Conservation (phyloP, 2,888 invertebrate genomes). For the Heteropelma amictum region DNA sequence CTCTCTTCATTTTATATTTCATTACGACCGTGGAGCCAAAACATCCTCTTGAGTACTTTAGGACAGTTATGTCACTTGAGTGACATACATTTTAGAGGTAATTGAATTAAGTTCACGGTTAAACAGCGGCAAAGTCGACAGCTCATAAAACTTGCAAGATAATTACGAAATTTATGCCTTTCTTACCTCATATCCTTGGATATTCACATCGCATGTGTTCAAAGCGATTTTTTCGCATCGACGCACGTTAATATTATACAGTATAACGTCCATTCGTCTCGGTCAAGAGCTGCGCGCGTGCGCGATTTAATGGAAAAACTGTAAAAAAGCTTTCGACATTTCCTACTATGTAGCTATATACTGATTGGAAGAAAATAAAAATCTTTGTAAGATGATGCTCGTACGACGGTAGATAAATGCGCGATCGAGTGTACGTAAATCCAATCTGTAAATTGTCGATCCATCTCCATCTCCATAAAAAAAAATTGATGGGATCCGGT, state of each 20-base stretch:
- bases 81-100: constrained; percentile 50
- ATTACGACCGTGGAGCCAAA: too few species aligned
- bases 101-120: constrained; percentile 65
- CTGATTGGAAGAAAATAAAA: constrained; percentile 50
- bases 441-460: too few species aligned
- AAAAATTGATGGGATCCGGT: too few species aligned
- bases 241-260: constrained; percentile 50
- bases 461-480: too few species aligned
- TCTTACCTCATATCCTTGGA: constrained; percentile 3
- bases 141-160: constrained; percentile 12
- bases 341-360: constrained; percentile 60
- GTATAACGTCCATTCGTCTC: constrained; percentile 33
- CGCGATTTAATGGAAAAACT: constrained; percentile 50
- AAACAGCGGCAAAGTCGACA: constrained; percentile 55
- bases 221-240: constrained; percentile 41
- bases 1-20: too few species aligned
- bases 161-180: constrained; percentile 44
- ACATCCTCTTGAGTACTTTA: not conserved
- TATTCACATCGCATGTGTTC: not conserved
- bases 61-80: constrained; percentile 10
- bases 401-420: too few species aligned
- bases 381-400: constrained; percentile 51
- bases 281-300: constrained; percentile 41
- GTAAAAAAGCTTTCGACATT: constrained; percentile 59
- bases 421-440: too few species aligned